Percentiles rank a stretch among this genome's conserved stretches.
Evolutionary conservation across 2,113 vertebrate species (phyloP).

Genomic region (Sisor rabdophorus): DNA sequence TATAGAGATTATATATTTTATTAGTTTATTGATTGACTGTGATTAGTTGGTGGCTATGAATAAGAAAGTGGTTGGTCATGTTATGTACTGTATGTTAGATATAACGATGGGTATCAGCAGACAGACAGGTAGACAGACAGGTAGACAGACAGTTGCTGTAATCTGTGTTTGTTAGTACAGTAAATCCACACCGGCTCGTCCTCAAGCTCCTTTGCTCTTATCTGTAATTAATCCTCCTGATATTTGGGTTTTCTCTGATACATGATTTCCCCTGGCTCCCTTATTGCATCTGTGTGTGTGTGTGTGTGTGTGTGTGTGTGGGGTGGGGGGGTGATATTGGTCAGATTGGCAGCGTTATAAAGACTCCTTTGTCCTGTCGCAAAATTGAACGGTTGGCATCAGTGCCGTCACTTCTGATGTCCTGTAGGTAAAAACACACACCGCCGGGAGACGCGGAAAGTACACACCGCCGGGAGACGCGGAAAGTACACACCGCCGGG

Average conservation of each 20-base stretch:
- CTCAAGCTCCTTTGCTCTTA: conserved; percentile 29
- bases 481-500: conserved; percentile 56
- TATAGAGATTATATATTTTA: not conserved
- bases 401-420: conserved; percentile 57
- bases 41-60: not conserved
- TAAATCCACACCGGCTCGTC: not conserved
- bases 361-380: conserved; percentile 52
- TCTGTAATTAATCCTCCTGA: conserved; percentile 42
- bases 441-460: conserved; percentile 19
- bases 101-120: not conserved
- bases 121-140: conserved; percentile 2
- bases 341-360: conserved; percentile 55
- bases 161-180: not conserved
- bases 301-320: not conserved
- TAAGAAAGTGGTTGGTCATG: not conserved
- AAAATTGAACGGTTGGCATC: conserved; percentile 61
- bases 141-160: not conserved
- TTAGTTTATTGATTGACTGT: not conserved
- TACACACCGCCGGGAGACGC: conserved; percentile 53
- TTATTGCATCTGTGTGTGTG: conserved; percentile 7
- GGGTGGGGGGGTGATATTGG: conserved; percentile 44
- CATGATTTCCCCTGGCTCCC: conserved; percentile 1
- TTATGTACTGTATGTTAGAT: not conserved
- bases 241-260: conserved; percentile 37
- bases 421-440: conserved; percentile 59